phyloP scores from a whole-genome alignment of 2,113 vertebrate genomes.

The Noturus placidus region DNA sequence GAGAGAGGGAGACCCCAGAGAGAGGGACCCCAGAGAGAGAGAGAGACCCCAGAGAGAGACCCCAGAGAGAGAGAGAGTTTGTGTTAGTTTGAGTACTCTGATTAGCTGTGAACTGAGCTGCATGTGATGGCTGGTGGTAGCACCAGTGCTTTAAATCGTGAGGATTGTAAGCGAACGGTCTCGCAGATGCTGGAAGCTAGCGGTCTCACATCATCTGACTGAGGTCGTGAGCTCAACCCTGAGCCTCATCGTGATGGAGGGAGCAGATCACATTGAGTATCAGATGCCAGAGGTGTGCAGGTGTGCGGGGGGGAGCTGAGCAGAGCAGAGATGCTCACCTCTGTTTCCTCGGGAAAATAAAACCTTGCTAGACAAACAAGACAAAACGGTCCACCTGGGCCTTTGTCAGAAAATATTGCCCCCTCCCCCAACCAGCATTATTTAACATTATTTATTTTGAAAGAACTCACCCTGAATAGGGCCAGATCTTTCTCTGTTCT shows the following conservation, averaged over 20 bases:
- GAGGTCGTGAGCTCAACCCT: not conserved
- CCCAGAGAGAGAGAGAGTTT: not conserved
- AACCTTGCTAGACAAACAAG: conserved; percentile 60
- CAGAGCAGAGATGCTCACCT: conserved; percentile 1
- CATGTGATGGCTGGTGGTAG: not conserved
- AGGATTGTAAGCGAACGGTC: conserved; percentile 2
- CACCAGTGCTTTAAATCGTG: not conserved
- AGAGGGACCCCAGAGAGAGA: not conserved
- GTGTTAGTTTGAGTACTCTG: no score
- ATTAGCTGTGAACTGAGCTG: not conserved
- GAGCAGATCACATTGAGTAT: not conserved
- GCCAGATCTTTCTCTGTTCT: not conserved
- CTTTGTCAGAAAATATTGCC: conserved; percentile 74
- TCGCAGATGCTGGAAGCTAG: not conserved
- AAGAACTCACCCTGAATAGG: not conserved
- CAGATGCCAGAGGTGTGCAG: not conserved
- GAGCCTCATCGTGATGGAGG: not conserved
- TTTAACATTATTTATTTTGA: conserved; percentile 5
- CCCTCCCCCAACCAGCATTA: conserved; percentile 71
- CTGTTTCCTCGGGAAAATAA: not conserved
- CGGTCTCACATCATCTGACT: not conserved
- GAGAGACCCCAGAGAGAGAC: no score
- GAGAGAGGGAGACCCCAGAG: no score
- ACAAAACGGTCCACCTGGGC: conserved; percentile 73
- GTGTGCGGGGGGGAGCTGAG: not conserved